A percentile compares a stretch with the other conserved stretches of the same genome.
Conservation (phyloP, 2,888 invertebrate genomes). For the Abrostola triplasia region DNA sequence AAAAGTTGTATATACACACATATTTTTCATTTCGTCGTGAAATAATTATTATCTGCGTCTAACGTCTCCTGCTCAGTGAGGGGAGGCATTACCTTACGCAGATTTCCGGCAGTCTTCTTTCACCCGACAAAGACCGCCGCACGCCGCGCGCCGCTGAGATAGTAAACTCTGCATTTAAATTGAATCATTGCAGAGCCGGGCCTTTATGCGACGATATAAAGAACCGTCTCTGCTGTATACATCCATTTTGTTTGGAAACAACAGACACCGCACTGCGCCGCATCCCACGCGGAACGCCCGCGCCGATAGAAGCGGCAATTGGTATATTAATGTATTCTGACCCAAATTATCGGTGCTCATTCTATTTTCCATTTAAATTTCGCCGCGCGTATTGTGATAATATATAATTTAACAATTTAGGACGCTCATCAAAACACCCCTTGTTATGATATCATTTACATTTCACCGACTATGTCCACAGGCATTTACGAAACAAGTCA, state of each 20-base stretch:
- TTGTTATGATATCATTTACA: slow-evolving; percentile 69
- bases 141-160: slow-evolving; percentile 4
- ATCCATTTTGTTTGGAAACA: slow-evolving; percentile 36
- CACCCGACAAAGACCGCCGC: slow-evolving; percentile 5
- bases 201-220: slow-evolving; percentile 12
- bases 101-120: not conserved
- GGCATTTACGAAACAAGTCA: slow-evolving; percentile 72
- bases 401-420: slow-evolving; percentile 34
- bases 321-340: slow-evolving; percentile 16
- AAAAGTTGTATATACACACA: too few species aligned
- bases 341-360: slow-evolving; percentile 23
- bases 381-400: slow-evolving; percentile 5
- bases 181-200: slow-evolving; percentile 29
- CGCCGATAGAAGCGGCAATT: slow-evolving; percentile 5
- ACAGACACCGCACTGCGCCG: slow-evolving; percentile 3
- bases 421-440: slow-evolving; percentile 52
- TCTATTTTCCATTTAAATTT: slow-evolving; percentile 26
- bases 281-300: not conserved
- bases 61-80: not conserved
- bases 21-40: not conserved
- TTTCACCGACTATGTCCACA: slow-evolving; percentile 54
- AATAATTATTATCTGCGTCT: not conserved
- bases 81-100: not conserved
- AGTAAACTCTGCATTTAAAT: slow-evolving; percentile 44
- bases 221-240: slow-evolving; percentile 21